Percentiles rank a stretch among this genome's conserved stretches.
Evolutionary conservation across 2,888 invertebrate genomes (phyloP).

Genomic region (Dasypogon diadema): DNA sequence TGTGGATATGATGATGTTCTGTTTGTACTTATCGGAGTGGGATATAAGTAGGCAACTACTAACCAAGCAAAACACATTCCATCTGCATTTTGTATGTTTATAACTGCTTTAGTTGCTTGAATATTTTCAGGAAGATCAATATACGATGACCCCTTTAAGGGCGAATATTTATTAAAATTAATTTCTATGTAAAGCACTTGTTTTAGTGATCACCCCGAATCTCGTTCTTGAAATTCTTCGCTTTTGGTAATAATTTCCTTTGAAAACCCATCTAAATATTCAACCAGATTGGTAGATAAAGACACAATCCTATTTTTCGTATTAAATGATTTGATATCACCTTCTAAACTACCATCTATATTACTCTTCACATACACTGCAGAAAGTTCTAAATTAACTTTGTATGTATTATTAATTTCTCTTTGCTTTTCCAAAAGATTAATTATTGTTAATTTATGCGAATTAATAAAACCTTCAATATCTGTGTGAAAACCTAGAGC

Average conservation of each 20-base stretch:
- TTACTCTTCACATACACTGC: neutral
- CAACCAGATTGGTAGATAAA: neutral
- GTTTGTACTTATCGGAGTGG: neutral
- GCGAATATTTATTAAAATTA: neutral
- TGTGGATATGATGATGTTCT: slow-evolving; percentile 5
- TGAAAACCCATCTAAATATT: neutral
- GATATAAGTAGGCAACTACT: neutral
- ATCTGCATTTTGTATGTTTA: neutral
- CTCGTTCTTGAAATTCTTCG: slow-evolving; percentile 4
- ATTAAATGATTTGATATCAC: neutral
- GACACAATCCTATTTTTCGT: neutral
- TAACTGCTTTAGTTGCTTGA: neutral
- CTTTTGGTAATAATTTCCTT: neutral
- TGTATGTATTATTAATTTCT: neutral
- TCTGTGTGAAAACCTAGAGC: neutral
- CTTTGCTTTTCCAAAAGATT: neutral
- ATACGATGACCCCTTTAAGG: neutral
- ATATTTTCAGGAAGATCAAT: slow-evolving; percentile 1
- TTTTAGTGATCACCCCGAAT: neutral
- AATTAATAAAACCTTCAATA: neutral
- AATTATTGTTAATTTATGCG: neutral
- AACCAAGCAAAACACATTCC: neutral
- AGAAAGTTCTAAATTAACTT: neutral
- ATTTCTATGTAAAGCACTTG: neutral
- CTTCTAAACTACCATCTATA: neutral